Base-by-base conservation (phyloP, 2,797 vertebrate species). In the Zenarchopterus dispar region DNA sequence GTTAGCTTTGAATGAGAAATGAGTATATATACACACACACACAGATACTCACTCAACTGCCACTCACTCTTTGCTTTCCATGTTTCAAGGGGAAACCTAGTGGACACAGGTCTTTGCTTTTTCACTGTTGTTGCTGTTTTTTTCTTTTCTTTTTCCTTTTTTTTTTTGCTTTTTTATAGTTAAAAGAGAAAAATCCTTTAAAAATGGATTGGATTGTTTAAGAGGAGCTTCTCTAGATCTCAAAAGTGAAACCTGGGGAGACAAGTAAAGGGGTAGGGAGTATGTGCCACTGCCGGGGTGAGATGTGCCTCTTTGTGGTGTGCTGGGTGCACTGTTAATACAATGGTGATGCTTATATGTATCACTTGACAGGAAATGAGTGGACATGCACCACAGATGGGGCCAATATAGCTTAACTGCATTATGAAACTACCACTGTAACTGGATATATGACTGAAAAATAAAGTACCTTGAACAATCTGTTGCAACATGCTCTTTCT, bases 11-110 rank as follows among this genome's bases (percentile, higher is more conserved):
- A 85, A 87, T 88, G 90, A 79, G 63, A 66, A 81, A 72, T 73
- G 74, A 86, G 87, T 81, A 78, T 72, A 77, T 81, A 78, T 72
- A 77, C 63, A 85, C 80, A 86, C 84, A 85, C 82, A 44, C 85
- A 89, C 91, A 90, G 88, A 92, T 91, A 91, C 88, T 85, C 85
- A 90, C 89, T 92, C 71, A 57, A 88, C 88, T 90, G 88, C 88
- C 64, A 67, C 75, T 86, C 80, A 77, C 74, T 84, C 77, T 89
- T 89, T 89, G 81, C 85, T 90, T 88, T 84, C 77, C 57, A 57
- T 81, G 74, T 81, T 73, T 84, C 28, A 39, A 76, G 71, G 70
- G 76, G 53, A 70, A 80, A 68, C 58, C 63, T 52, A 55, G 62
- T 50, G 64, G 56, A 66, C 39, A 1, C 65, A 58, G 62, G 57